These are phyloP conservation scores for Drosophila kokeensis DNA, from an alignment of 2,888 invertebrate genomes.

Conservation along the genomic window DNA sequence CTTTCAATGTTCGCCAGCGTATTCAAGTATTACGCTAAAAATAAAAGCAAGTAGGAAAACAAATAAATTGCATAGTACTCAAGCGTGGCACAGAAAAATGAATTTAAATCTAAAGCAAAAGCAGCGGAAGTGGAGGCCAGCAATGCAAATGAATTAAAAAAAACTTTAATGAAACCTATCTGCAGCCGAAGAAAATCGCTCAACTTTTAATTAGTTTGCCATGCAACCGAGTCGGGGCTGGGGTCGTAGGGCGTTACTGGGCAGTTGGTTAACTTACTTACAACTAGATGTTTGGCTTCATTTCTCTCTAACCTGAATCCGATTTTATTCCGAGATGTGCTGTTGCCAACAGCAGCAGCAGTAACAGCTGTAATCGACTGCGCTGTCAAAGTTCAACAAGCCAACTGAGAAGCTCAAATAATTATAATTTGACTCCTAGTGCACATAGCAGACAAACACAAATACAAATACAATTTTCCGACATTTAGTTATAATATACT, in stretches of 20 bases:
- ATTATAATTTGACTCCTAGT: slow-evolving; percentile 37
- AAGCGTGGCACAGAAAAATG: slow-evolving; percentile 41
- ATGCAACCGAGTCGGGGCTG: slow-evolving; percentile 38
- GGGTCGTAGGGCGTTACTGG: neutral
- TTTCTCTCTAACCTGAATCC: slow-evolving; percentile 24
- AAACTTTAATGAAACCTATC: slow-evolving; percentile 67
- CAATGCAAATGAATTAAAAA: slow-evolving; percentile 60
- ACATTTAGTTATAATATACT: slow-evolving; percentile 52
- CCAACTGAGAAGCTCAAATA: slow-evolving; percentile 53
- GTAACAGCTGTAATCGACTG: slow-evolving; percentile 13
- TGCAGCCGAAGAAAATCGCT: slow-evolving; percentile 66
- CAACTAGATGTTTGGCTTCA: slow-evolving; percentile 31
- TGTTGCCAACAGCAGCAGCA: slow-evolving; percentile 14
- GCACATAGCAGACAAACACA: slow-evolving; percentile 15
- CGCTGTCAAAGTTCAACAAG: slow-evolving; percentile 65
- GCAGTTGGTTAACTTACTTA: slow-evolving; percentile 17
- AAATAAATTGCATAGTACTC: slow-evolving; percentile 44
- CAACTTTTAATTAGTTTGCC: slow-evolving; percentile 78
- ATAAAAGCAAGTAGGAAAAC: slow-evolving; percentile 5
- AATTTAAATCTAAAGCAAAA: slow-evolving; percentile 73
- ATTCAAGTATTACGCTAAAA: slow-evolving; percentile 35
- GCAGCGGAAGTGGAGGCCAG: slow-evolving; percentile 33
- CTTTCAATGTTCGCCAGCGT: slow-evolving; percentile 27
- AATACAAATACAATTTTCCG: slow-evolving; percentile 17
- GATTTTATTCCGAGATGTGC: slow-evolving; percentile 29